These are phyloP conservation scores for Hemistola chrysoprasaria DNA, from an alignment of 2,888 invertebrate species.

Conservation along the genomic window DNA sequence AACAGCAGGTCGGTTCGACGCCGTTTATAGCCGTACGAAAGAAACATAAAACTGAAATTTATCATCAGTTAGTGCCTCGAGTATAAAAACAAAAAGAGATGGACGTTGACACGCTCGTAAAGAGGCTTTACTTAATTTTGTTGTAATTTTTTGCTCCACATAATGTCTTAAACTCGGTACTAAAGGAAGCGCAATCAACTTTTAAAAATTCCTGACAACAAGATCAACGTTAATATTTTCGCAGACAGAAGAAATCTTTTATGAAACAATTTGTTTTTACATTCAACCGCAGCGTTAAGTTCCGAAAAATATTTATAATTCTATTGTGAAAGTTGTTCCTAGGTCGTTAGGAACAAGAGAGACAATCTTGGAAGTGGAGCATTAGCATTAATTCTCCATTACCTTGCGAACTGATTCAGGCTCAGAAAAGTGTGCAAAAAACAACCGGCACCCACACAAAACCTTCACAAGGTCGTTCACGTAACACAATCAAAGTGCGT, in stretches of 20 bases:
- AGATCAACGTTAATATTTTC: not conserved
- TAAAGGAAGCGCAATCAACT: constrained; percentile 5
- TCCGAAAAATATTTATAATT: constrained; percentile 1
- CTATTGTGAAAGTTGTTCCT: not conserved
- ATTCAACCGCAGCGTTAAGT: not conserved
- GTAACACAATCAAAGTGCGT: constrained; percentile 15
- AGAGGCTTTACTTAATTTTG: constrained; percentile 15
- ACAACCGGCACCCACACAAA: constrained; percentile 16
- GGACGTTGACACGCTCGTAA: constrained; percentile 21
- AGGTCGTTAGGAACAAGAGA: not conserved
- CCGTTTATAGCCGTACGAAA: constrained; percentile 37
- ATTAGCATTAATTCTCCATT: constrained; percentile 21
- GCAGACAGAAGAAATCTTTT: too few species aligned
- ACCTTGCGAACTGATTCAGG: constrained; percentile 13
- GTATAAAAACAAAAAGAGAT: constrained; percentile 25
- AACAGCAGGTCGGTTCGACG: constrained; percentile 53
- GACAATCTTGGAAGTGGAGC: constrained; percentile 6
- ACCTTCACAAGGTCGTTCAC: constrained; percentile 29
- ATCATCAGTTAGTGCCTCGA: constrained; percentile 29
- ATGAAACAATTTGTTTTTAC: constrained; percentile 3
- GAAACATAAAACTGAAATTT: constrained; percentile 46
- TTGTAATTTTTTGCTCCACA: constrained; percentile 12
- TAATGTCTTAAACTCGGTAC: constrained; percentile 1
- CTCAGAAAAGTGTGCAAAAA: constrained; percentile 20
- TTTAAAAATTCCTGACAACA: constrained; percentile 1